Conservation (phyloP, 2,888 invertebrate species). For the Xestoiulus laeticollis region DNA sequence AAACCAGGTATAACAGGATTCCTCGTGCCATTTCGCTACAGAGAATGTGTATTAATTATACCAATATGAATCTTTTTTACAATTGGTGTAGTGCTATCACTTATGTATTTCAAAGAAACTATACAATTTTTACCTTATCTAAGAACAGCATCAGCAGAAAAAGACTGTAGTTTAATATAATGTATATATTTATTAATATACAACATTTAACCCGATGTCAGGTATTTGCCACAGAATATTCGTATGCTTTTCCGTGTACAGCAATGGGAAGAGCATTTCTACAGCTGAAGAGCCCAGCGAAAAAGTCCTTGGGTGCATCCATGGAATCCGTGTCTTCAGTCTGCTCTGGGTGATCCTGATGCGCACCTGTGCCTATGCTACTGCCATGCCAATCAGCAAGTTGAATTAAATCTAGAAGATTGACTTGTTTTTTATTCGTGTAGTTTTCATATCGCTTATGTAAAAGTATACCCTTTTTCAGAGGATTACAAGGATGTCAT, state of each 20-base stretch:
- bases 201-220: not conserved
- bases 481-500: not conserved
- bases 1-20: not conserved
- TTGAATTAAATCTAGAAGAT: not conserved
- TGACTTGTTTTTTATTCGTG: no score
- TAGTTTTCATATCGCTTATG: not conserved
- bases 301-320: conserved; percentile 60
- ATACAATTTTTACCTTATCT: no score
- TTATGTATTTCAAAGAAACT: no score
- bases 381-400: conserved; percentile 31
- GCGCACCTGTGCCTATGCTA: conserved; percentile 63
- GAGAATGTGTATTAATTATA: no score
- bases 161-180: not conserved
- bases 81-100: no score
- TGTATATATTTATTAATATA: not conserved
- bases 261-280: not conserved
- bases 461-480: not conserved
- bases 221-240: not conserved
- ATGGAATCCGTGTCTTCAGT: conserved; percentile 69
- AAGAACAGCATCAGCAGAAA: no score
- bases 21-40: no score
- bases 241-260: not conserved
- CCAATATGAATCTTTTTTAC: no score
- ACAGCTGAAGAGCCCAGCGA: not conserved
- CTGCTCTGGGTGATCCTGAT: conserved; percentile 71